Evolutionary conservation across 2,888 invertebrate species (phyloP).

Genomic region (Lasioglossum figueresi): DNA sequence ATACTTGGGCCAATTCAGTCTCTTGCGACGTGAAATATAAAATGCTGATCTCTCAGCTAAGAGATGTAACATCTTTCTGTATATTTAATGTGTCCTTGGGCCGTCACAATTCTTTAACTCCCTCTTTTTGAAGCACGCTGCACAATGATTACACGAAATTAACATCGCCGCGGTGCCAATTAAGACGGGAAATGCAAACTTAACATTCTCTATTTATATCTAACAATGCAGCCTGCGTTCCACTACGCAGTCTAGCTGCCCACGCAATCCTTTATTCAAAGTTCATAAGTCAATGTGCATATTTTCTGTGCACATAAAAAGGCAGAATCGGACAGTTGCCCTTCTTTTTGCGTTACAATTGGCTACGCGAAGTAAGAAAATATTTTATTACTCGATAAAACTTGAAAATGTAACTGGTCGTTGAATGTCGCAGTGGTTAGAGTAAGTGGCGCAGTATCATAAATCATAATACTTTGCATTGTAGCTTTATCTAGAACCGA

Average conservation of each 20-base stretch:
- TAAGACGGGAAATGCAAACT: neutral
- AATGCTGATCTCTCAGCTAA: neutral
- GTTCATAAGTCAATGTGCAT: neutral
- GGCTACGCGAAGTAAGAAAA: neutral
- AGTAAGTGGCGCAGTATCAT: neutral
- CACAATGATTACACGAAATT: neutral
- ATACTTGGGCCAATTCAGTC: neutral
- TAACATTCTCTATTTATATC: neutral
- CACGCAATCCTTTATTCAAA: constrained; percentile 1
- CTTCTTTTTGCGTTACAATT: neutral
- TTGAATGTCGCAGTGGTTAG: neutral
- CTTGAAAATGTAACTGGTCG: neutral
- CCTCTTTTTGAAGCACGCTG: neutral
- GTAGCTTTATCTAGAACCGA: neutral
- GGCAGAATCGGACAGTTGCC: neutral
- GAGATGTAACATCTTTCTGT: no score
- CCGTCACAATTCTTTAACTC: neutral
- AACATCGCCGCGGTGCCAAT: neutral
- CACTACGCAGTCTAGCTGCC: neutral
- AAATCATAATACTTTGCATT: neutral
- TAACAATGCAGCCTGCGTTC: neutral
- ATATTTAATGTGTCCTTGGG: neutral
- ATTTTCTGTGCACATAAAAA: neutral
- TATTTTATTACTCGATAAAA: neutral
- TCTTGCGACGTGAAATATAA: neutral